Conservation (phyloP, 2,797 vertebrate species). For the Arctocebus calabarensis region DNA sequence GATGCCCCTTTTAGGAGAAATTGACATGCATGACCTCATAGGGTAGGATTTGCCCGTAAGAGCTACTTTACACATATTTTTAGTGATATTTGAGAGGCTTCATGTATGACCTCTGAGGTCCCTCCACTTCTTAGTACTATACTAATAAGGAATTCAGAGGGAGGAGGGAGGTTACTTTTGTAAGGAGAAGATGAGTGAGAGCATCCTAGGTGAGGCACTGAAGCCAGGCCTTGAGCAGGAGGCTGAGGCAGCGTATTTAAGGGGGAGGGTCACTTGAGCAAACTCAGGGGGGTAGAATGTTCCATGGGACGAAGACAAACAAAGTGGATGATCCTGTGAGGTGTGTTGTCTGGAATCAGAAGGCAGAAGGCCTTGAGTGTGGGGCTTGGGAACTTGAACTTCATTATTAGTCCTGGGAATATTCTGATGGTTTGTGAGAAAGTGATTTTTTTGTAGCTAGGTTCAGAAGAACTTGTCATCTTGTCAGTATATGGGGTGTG, state of each 20-base stretch:
- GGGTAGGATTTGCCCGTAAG: too few relatives aligned
- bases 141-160: not conserved
- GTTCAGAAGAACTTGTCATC: not conserved
- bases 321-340: accelerated
- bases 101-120: not conserved
- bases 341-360: not conserved
- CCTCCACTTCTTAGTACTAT: not conserved
- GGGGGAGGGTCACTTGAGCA: not conserved
- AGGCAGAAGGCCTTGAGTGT: not conserved
- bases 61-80: not conserved
- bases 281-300: accelerated
- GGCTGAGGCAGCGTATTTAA: not conserved
- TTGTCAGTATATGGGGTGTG: not conserved
- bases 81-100: not conserved
- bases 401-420: not conserved
- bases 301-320: not conserved
- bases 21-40: not conserved
- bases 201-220: not conserved
- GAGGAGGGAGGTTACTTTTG: not conserved
- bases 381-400: not conserved
- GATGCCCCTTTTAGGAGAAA: not conserved
- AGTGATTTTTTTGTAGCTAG: not conserved
- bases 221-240: not conserved
- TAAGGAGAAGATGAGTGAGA: not conserved
- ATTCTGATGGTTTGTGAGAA: not conserved